Evolutionary conservation across 2,888 invertebrate genomes (phyloP), one percentile per base, ranked within the genome.

Genomic region (Maniola hyperantus): DNA sequence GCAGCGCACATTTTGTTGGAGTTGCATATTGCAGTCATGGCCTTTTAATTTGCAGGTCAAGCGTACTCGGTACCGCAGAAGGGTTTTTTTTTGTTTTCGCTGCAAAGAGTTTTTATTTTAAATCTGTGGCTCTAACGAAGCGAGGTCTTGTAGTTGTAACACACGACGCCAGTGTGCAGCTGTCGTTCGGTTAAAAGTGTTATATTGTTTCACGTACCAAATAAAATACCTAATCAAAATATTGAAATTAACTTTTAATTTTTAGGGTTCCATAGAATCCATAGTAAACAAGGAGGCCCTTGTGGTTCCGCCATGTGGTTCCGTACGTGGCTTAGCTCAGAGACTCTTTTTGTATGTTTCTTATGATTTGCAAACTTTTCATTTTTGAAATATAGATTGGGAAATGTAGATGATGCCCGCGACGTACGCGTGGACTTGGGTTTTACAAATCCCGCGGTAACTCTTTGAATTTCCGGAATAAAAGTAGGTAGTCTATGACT

Each of bases 121-220:
- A 91, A 88, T 89, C 89, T 85, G 86, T 77, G 81, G 84, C 83
- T 84, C 85, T 89, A 89, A 89, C 89, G 89, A 89, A 87, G 82
- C 87, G 81, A 77, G 82, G 81, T 85, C 89, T 84, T 82, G 85
- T 85, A 84, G 85, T 84, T 82, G 85, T 85, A 84, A 85, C 85
- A 81, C 79, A 82, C 79, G 80, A 77, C 79, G 33, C 71, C 64
- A 57, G 59, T 63, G 73, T 79, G 83, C 84, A 83, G 82, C 85
- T 86, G 86, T 79, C 84, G 81, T 76, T 76, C 44, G 42, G 39
- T 36, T 44, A 48, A 59, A 39, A 68, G 65, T 50, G 50, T 51
- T 60, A 69, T 71, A 69, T 71, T 71, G 69, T 73, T 68, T 65
- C 55, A 46, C 62, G 50, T 55, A 26, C 59, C 53, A 57, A 65